phyloP scores from a whole-genome alignment of 53 echinoderm and acorn worm genomes.

The Glandiceps talaboti region DNA sequence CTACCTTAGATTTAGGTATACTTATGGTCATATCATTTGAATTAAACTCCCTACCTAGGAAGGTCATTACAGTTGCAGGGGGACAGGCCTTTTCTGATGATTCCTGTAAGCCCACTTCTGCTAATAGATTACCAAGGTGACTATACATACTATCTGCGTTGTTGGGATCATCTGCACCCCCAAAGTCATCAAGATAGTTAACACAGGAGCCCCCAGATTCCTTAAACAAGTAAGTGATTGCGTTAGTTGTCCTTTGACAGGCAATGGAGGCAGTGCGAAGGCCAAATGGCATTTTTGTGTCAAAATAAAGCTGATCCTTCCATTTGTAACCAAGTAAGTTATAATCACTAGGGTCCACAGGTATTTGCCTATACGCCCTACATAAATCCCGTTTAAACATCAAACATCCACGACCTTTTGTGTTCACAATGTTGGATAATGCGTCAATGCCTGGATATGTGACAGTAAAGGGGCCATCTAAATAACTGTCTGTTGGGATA shows the following conservation, averaged over 20 bases:
- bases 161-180: neutral
- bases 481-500: neutral
- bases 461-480: neutral
- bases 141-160: neutral
- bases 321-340: neutral
- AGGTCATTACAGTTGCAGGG: too few species aligned
- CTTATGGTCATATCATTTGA: neutral
- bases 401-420: neutral
- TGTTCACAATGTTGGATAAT: neutral
- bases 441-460: neutral
- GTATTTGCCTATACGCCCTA: neutral
- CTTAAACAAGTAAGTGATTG: neutral
- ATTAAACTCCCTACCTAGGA: neutral
- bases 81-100: neutral
- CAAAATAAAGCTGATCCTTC: neutral
- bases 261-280: neutral
- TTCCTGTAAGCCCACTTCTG: neutral
- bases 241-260: neutral
- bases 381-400: neutral
- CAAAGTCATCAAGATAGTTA: neutral
- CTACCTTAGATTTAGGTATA: neutral
- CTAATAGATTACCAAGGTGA: neutral
- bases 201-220: neutral
- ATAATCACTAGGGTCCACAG: neutral
- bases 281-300: neutral